phyloP scores from a whole-genome alignment of 2,888 invertebrate genomes.

The Nephrotoma guestfalica region DNA sequence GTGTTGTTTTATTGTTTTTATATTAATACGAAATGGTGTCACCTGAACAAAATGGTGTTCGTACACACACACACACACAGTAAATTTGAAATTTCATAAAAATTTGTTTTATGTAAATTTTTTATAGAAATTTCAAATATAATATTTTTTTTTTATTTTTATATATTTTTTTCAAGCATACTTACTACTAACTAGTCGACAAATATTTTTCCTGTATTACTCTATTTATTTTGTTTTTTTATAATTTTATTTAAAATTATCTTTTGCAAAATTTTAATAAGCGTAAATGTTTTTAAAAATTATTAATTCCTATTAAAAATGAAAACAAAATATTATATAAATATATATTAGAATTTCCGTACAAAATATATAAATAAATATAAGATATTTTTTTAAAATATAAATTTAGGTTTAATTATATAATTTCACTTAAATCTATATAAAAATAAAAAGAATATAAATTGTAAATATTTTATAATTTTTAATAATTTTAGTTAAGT shows the following conservation, averaged over 20 bases:
- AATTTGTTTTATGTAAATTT: not conserved
- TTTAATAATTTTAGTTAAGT: not conserved
- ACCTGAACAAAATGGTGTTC: not conserved
- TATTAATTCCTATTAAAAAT: not conserved
- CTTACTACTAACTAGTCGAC: not conserved
- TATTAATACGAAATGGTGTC: not conserved
- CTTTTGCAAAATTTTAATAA: not conserved
- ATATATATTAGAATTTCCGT: not conserved
- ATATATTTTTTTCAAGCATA: not conserved
- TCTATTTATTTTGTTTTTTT: not conserved
- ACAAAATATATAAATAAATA: not conserved
- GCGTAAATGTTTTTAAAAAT: not conserved
- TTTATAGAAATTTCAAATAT: not conserved
- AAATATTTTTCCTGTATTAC: not conserved
- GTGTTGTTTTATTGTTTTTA: not conserved
- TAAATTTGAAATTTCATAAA: not conserved
- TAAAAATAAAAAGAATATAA: not conserved
- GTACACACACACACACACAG: not conserved
- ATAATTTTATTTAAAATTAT: not conserved
- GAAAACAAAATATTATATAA: not conserved
- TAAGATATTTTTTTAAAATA: not conserved
- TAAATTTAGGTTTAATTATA: not conserved
- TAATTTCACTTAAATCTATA: not conserved
- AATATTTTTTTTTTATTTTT: not conserved
- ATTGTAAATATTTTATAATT: not conserved